phyloP scores from a whole-genome alignment of 2,888 invertebrate species.

The Caenorhabditis parvicauda region DNA sequence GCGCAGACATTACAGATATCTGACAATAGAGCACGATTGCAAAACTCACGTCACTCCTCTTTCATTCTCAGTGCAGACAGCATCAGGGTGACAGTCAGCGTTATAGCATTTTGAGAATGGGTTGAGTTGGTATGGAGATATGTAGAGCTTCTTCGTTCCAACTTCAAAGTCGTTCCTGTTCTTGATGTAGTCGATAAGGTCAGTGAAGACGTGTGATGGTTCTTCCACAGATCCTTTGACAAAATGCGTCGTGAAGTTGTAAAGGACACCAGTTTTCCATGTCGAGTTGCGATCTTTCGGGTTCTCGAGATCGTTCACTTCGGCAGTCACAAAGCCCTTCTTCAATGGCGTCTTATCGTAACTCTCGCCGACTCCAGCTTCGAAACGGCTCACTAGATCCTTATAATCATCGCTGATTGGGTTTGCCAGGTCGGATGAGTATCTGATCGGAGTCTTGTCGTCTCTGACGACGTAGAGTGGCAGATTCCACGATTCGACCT shows the following conservation, averaged over 20 bases:
- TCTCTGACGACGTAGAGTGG: conserved; percentile 51
- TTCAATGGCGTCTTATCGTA: conserved; percentile 46
- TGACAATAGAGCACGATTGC: not conserved
- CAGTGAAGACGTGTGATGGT: conserved; percentile 39
- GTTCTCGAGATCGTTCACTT: conserved; percentile 44
- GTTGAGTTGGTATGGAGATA: conserved; percentile 49
- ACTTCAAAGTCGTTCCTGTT: conserved; percentile 48
- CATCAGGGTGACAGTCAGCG: conserved; percentile 42
- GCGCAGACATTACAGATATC: not conserved
- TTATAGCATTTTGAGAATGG: conserved; percentile 52
- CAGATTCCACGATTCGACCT: conserved; percentile 49
- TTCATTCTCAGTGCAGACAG: conserved; percentile 42
- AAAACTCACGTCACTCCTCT: conserved; percentile 28
- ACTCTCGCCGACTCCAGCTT: conserved; percentile 35
- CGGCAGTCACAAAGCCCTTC: conserved; percentile 32
- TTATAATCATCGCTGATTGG: conserved; percentile 37
- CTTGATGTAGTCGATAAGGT: conserved; percentile 42
- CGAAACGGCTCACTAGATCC: conserved; percentile 35
- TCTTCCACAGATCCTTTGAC: conserved; percentile 40
- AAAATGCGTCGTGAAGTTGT: conserved; percentile 55
- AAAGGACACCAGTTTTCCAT: conserved; percentile 51
- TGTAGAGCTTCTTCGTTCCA: conserved; percentile 51
- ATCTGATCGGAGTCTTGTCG: conserved; percentile 33
- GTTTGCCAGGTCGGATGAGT: conserved; percentile 36
- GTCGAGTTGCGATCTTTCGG: conserved; percentile 37